Evolutionary conservation across 2,113 vertebrate species (phyloP).

Genomic region (Pachypanchax playfairii): DNA sequence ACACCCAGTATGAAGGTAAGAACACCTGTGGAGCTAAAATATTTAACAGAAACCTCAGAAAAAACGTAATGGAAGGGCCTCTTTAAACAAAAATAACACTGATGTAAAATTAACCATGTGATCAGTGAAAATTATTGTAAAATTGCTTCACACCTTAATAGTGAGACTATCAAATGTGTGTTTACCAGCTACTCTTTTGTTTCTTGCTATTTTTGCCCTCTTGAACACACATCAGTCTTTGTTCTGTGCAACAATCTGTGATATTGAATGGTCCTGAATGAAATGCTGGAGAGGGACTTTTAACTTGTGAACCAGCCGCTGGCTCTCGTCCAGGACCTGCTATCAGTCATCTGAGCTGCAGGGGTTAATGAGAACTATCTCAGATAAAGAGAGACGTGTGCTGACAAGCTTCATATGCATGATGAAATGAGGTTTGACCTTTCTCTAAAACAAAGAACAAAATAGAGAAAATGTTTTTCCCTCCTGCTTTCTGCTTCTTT

Average conservation of each 20-base stretch:
- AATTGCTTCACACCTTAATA: too few species aligned
- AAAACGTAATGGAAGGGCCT: too few species aligned
- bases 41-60: too few species aligned
- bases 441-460: constrained; percentile 3
- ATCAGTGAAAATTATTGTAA: too few species aligned
- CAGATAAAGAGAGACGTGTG: constrained; percentile 45
- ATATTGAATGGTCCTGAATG: constrained; percentile 57
- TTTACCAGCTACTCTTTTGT: constrained; percentile 30
- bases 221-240: constrained; percentile 25
- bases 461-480: constrained; percentile 48
- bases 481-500: constrained; percentile 39
- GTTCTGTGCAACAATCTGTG: constrained; percentile 39
- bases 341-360: constrained; percentile 52
- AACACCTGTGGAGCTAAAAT: too few species aligned
- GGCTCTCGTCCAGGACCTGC: constrained; percentile 63
- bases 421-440: constrained; percentile 48
- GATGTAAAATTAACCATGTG: too few species aligned
- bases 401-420: constrained; percentile 53
- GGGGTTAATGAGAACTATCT: constrained; percentile 58
- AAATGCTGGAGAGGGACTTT: constrained; percentile 45
- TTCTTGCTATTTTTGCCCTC: constrained; percentile 6
- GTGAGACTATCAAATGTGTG: constrained; percentile 23
- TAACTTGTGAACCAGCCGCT: constrained; percentile 37
- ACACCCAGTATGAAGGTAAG: too few species aligned
- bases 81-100: too few species aligned